Conservation (phyloP, 35 echinoderm and acorn worm genomes). For the Diadema setosum region DNA sequence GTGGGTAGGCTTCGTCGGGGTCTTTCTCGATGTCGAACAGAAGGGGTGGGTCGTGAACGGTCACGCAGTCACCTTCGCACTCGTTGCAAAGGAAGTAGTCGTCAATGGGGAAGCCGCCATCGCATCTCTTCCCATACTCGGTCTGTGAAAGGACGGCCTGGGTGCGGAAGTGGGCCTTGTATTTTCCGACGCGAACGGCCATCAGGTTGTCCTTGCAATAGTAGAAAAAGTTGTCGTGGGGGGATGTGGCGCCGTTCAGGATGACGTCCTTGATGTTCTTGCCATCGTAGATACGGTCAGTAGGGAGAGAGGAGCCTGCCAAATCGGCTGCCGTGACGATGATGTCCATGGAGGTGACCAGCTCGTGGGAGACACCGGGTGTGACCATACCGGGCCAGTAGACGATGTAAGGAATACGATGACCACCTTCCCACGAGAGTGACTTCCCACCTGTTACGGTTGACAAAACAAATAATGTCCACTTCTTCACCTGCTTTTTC, state of each 20-base stretch:
- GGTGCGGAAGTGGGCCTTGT: conserved; percentile 21
- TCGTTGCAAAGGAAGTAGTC: conserved; percentile 30
- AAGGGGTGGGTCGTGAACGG: conserved; percentile 41
- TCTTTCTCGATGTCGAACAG: conserved; percentile 33
- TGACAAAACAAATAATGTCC: too few relatives aligned
- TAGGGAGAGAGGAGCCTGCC: not conserved
- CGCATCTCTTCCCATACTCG: not conserved
- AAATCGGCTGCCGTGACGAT: conserved; percentile 30
- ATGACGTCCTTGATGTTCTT: conserved; percentile 18
- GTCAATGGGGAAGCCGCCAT: not conserved
- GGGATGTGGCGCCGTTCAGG: not conserved
- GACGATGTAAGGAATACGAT: conserved; percentile 27
- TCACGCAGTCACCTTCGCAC: conserved; percentile 35
- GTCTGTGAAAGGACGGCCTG: not conserved
- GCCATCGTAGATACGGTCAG: conserved; percentile 28
- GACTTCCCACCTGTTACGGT: conserved; percentile 29
- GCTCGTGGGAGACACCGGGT: conserved; percentile 11
- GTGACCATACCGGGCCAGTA: conserved; percentile 26
- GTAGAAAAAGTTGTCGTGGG: not conserved
- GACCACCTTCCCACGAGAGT: conserved; percentile 34
- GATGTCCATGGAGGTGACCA: conserved; percentile 39
- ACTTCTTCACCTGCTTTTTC: too few relatives aligned
- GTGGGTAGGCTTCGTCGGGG: conserved; percentile 41
- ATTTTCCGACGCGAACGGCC: conserved; percentile 30
- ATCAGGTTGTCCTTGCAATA: conserved; percentile 37